Evolutionary conservation across 2,113 vertebrate genomes (phyloP).

Genomic region (Boleophthalmus pectinirostris): DNA sequence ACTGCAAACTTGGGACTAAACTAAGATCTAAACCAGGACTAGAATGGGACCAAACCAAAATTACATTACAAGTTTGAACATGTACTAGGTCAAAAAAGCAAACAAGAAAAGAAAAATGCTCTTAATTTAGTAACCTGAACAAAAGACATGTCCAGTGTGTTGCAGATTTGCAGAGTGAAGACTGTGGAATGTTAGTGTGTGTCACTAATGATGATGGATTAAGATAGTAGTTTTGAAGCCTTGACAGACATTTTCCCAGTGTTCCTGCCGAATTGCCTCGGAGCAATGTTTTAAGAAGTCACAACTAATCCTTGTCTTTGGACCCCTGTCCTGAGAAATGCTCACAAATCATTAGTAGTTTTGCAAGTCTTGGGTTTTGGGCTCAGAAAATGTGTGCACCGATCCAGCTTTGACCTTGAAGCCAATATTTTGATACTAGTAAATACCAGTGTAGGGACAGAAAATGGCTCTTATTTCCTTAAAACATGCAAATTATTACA

Average conservation of each 20-base stretch:
- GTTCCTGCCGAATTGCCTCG: neutral
- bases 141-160: neutral
- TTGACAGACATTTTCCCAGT: neutral
- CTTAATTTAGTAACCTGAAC: neutral
- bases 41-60: too few relatives aligned
- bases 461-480: too few relatives aligned
- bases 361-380: neutral
- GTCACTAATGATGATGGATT: neutral
- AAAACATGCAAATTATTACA: too few relatives aligned
- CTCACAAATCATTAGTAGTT: neutral
- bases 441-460: too few relatives aligned
- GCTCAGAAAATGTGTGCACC: too few relatives aligned
- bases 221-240: neutral
- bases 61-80: too few relatives aligned
- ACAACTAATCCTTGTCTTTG: neutral
- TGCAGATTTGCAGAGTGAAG: neutral
- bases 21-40: too few relatives aligned
- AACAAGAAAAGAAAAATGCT: neutral
- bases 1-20: too few relatives aligned
- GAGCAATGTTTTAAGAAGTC: neutral
- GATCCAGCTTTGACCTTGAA: too few relatives aligned
- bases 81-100: neutral
- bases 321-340: conserved; percentile 12
- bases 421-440: too few relatives aligned
- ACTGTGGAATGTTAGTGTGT: neutral